Base-by-base conservation (phyloP, 2,113 vertebrate genomes). In the Trichomycterus rosablanca region DNA sequence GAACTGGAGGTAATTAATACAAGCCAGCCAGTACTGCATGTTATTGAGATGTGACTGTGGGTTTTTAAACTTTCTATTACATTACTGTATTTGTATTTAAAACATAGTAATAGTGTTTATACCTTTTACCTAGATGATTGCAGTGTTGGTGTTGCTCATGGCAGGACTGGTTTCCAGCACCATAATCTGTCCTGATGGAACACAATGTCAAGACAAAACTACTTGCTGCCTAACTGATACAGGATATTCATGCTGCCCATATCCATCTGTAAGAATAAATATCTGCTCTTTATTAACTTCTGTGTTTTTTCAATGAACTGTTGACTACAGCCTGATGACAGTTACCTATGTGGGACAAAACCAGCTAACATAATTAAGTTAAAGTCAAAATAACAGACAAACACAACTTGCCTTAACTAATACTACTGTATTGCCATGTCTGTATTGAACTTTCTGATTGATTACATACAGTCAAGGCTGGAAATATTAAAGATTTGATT, bases 181-280 rank as follows among this genome's bases (percentile, higher is more conserved):
- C 22, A 24, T 76, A 52, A 66, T 1, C 2, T 89, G 87, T 16
- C 82, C 80, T 4, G 81, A 86, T 15, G 75, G 79, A 7, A 69
- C 2, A 0, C 0, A 10, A 2, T 88, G 87, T 24, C 7, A 68
- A 1, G 70, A 80, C 19, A 0, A 1, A 1, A 0, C 23, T 7
- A 86, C 82, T 19, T 89, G 85, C 71, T 89, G 87, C 54, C 2
- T 0, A 48, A 71, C 69, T 3, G 0, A 10, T 0, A 0, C 7
- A 8, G 82, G 80, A 12, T 86, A 82, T 9, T 45, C 0, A 19
- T 89, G 85, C 76, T 89, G 87, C 66, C 64, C 10, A 0, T 75
- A 79, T 61, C 81, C 81, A 70, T 58, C 78, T 0, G 87, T 87
- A 59, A 78, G 78, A 4, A 18, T 4, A 60, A 49, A 39, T 28